Evolutionary conservation across 2,113 vertebrate species (phyloP).

Genomic region (Lamprologus lemairii): DNA sequence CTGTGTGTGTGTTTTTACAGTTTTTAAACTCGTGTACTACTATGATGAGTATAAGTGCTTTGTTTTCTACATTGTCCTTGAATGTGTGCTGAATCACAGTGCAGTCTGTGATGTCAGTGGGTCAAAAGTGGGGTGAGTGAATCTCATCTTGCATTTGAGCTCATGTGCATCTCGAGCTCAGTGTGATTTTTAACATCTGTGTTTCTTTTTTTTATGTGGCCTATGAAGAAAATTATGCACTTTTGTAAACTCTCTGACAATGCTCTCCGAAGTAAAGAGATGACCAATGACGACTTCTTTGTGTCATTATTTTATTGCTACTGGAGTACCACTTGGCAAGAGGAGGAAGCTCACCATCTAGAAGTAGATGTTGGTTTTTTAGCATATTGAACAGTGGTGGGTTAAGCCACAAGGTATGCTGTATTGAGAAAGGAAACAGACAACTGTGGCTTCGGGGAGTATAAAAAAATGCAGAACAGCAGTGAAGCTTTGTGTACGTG

Average conservation of each 20-base stretch:
- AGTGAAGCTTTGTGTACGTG: background rate
- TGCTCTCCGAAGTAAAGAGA: conserved; percentile 44
- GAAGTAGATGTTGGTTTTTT: background rate
- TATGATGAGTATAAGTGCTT: conserved; percentile 4
- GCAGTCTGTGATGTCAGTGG: conserved; percentile 10
- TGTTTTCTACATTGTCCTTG: conserved; percentile 36
- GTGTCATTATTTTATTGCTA: background rate
- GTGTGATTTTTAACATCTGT: conserved; percentile 23
- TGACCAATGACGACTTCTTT: background rate
- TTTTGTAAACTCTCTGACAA: conserved; percentile 46
- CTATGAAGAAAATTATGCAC: conserved; percentile 37
- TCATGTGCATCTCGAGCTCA: conserved; percentile 4
- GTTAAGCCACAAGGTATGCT: background rate
- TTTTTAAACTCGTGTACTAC: background rate
- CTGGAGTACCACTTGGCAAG: background rate
- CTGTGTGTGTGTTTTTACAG: background rate
- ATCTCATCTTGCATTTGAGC: conserved; percentile 19
- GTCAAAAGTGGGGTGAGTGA: background rate
- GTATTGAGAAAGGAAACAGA: background rate
- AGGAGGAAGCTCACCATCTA: background rate
- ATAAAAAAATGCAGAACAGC: background rate
- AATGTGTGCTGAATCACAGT: conserved; percentile 14
- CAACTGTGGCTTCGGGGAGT: background rate
- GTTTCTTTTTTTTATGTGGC: conserved; percentile 2
- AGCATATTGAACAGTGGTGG: background rate